Percentiles rank a stretch among this genome's conserved stretches.
phyloP scores from a whole-genome alignment of 2,888 invertebrate species.

The Lydus trimaculatus region DNA sequence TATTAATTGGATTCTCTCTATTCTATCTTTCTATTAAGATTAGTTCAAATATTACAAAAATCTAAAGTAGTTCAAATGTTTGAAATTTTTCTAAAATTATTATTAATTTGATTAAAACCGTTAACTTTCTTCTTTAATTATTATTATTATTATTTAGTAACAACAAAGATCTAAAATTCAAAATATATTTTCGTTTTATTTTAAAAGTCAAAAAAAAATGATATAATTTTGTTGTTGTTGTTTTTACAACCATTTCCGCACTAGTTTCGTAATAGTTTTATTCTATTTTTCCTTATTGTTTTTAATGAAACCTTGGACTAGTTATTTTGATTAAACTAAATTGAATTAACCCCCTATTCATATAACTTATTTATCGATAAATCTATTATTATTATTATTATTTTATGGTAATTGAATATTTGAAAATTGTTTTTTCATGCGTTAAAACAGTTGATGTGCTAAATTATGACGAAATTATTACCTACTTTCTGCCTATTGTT shows the following conservation, averaged over 20 bases:
- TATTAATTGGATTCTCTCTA: too few species aligned
- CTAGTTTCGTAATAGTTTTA: not conserved
- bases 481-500: constrained; percentile 7
- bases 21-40: too few species aligned
- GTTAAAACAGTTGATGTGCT: not conserved
- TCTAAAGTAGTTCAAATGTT: too few species aligned
- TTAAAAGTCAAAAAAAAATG: too few species aligned
- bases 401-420: not conserved
- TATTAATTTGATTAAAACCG: too few species aligned
- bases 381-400: not conserved
- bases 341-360: not conserved
- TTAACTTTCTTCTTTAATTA: too few species aligned
- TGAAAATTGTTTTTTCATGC: not conserved
- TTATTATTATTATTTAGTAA: too few species aligned
- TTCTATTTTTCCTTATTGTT: not conserved
- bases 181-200: too few species aligned
- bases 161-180: too few species aligned
- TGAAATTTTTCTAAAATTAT: too few species aligned
- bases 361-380: not conserved
- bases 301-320: not conserved
- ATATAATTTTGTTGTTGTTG: not conserved
- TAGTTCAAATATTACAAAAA: too few species aligned
- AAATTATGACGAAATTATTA: not conserved
- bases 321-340: not conserved
- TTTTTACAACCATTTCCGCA: not conserved